These are phyloP conservation scores for Plagodis pulveraria DNA, from an alignment of 2,888 invertebrate species.

Conservation along the genomic window DNA sequence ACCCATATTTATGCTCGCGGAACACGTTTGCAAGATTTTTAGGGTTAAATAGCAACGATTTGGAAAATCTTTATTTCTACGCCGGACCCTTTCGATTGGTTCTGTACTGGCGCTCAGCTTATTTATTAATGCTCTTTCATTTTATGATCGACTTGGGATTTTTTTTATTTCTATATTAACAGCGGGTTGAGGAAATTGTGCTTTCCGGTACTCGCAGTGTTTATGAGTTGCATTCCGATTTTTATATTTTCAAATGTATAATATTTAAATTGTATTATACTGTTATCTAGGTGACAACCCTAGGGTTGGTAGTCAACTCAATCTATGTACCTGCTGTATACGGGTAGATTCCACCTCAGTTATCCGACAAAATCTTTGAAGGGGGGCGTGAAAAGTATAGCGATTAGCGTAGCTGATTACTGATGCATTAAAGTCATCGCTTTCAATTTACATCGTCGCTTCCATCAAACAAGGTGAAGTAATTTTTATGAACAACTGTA, in stretches of 20 bases:
- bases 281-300: too few species aligned
- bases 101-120: constrained; percentile 58
- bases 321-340: too few species aligned
- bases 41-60: constrained; percentile 76
- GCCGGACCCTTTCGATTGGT: constrained; percentile 62
- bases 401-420: too few species aligned
- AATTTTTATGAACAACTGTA: too few species aligned
- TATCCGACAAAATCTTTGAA: too few species aligned
- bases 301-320: too few species aligned
- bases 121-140: constrained; percentile 71
- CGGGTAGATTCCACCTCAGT: too few species aligned
- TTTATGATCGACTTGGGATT: constrained; percentile 59
- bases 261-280: too few species aligned
- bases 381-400: too few species aligned
- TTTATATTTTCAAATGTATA: background rate
- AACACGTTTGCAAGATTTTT: constrained; percentile 77
- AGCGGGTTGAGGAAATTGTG: constrained; percentile 37
- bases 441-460: too few species aligned
- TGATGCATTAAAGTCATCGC: too few species aligned
- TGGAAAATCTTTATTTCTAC: constrained; percentile 78
- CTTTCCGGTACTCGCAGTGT: constrained; percentile 14
- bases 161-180: constrained; percentile 57
- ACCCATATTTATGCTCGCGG: constrained; percentile 76
- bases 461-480: too few species aligned
- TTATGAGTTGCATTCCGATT: constrained; percentile 15